A percentile compares a stretch with the other conserved stretches of the same genome.
Evolutionary conservation across 1,140 invertebrate genomes (phyloP).

Genomic region (Phocides pigmalion): DNA sequence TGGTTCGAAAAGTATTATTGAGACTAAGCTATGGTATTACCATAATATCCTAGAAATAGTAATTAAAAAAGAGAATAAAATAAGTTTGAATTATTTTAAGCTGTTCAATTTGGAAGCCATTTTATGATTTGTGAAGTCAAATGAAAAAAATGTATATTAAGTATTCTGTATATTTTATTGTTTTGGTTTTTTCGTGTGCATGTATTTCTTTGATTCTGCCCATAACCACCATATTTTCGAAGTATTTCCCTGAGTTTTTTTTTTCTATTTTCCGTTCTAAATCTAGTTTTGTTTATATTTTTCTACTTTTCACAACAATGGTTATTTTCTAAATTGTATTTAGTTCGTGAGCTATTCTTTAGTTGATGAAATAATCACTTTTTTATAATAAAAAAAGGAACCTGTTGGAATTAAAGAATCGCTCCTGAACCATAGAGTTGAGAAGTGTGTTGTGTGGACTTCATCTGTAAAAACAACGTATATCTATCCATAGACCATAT

Average conservation of each 20-base stretch:
- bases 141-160: too few relatives aligned
- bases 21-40: too few relatives aligned
- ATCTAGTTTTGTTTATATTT: conserved; percentile 8
- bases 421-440: not conserved
- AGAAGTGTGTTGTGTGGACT: conserved; percentile 24
- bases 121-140: too few relatives aligned
- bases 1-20: conserved; percentile 9
- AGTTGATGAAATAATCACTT: not conserved
- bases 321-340: conserved; percentile 9
- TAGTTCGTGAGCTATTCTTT: conserved; percentile 8
- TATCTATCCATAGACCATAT: conserved; percentile 16
- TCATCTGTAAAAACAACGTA: conserved; percentile 19
- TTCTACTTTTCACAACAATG: not conserved
- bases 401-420: conserved; percentile 6
- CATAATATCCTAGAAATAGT: too few relatives aligned
- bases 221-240: conserved; percentile 60
- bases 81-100: conserved; percentile 28
- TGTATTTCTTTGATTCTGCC: conserved; percentile 55
- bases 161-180: not conserved
- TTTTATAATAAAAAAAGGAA: not conserved
- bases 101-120: too few relatives aligned
- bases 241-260: conserved; percentile 20
- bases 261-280: conserved; percentile 15
- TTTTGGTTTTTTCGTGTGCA: conserved; percentile 51
- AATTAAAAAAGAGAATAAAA: too few relatives aligned